These are phyloP conservation scores for Halcyon leucocephala DNA, from an alignment of 2,797 vertebrate species.

Conservation along the genomic window DNA sequence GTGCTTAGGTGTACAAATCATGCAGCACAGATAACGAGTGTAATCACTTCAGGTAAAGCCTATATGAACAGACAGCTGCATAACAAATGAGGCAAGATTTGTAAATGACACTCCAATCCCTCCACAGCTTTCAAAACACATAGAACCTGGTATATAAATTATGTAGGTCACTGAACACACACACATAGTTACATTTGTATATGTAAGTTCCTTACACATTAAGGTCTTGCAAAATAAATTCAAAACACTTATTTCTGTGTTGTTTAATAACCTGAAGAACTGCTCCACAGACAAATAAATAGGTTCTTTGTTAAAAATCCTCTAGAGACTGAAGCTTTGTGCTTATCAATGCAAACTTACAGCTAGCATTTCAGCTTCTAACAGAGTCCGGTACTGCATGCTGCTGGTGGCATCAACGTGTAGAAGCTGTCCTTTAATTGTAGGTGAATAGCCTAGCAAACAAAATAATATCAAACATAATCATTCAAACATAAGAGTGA, in stretches of 20 bases:
- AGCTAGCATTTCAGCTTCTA: conserved; percentile 98
- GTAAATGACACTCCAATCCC: neutral
- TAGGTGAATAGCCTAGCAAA: conserved; percentile 90
- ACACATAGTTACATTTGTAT: rapidly evolving
- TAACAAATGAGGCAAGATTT: neutral
- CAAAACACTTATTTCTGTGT: neutral
- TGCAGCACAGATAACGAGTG: neutral
- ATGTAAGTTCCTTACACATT: neutral
- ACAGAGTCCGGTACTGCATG: conserved; percentile 96
- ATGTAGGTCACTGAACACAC: neutral
- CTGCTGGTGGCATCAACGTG: conserved; percentile 98
- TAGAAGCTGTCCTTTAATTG: conserved; percentile 97
- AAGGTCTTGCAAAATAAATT: neutral
- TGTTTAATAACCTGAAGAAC: neutral
- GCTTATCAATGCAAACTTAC: conserved; percentile 81
- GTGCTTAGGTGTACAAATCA: neutral
- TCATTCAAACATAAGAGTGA: neutral
- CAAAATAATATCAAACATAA: neutral
- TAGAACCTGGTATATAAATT: neutral
- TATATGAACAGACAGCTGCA: neutral
- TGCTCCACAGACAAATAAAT: neutral
- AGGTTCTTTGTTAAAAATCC: neutral
- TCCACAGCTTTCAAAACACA: neutral
- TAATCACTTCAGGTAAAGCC: neutral
- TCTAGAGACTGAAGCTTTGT: neutral